These are phyloP conservation scores for Anagrus nilaparvatae DNA, from an alignment of 1,140 invertebrate species.

Conservation along the genomic window DNA sequence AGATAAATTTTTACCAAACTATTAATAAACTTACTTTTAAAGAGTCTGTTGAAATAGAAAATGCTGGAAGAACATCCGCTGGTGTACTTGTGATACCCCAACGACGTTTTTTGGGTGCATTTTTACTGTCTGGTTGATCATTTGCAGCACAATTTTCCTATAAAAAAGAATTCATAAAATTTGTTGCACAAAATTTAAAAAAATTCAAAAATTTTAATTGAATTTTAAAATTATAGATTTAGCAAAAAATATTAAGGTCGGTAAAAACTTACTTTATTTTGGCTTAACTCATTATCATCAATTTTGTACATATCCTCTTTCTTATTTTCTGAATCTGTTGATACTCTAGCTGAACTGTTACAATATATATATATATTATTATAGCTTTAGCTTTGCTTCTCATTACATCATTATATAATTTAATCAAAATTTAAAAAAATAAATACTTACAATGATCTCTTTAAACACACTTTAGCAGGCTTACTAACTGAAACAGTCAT, in stretches of 20 bases:
- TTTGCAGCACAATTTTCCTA: conserved; percentile 33
- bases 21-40: conserved; percentile 35
- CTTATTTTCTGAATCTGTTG: conserved; percentile 19
- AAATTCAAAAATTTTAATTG: too few species aligned
- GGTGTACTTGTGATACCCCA: conserved; percentile 37
- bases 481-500: conserved; percentile 23
- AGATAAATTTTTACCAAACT: neutral
- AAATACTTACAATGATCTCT: conserved; percentile 37
- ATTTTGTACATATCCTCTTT: conserved; percentile 20
- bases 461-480: conserved; percentile 36
- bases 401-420: neutral
- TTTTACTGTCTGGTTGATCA: conserved; percentile 29
- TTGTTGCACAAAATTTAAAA: too few species aligned
- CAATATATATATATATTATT: conserved; percentile 12
- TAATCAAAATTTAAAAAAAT: conserved; percentile 11
- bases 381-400: conserved; percentile 1
- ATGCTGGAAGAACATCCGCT: conserved; percentile 32
- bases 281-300: conserved; percentile 20
- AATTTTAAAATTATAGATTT: neutral
- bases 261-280: conserved; percentile 23
- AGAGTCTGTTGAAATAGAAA: conserved; percentile 42
- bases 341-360: conserved; percentile 23
- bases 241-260: neutral
- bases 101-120: conserved; percentile 36
- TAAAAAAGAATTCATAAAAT: conserved; percentile 7